Evolutionary conservation across 35 echinoderm and acorn worm genomes (phyloP), one percentile per base, ranked within the genome.

Genomic region (Heliocidaris tuberculata): DNA sequence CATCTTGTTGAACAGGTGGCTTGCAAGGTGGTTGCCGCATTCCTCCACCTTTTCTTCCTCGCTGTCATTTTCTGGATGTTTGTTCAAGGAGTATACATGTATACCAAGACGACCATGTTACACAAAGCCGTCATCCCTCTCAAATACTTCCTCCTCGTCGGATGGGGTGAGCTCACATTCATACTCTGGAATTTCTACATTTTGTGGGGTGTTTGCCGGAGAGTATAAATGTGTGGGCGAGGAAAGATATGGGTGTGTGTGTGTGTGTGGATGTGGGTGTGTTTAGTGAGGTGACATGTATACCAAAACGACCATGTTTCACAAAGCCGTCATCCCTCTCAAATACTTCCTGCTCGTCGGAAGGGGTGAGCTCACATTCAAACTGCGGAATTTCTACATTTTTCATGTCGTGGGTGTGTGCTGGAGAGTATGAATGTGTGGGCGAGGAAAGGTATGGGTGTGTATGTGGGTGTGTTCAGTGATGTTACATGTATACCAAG

Each of bases 11-110:
- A 31, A 52, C 91, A 93, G 91, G 48, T 93, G 16, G 50, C 50
- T 49, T 93, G 91, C 50, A 93, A 49, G 32, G 91, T 59, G 31
- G 91, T 93, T 19, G 91, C 91, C 5, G 50, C 12, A 6, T 59
- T 93, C 13, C 91, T 93, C 48, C 91, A 93, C 32, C 11, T 93
- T 59, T 59, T 93, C 91, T 93, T 93, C 29, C 91, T 93, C 48
- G 91, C 91, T 5, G 91, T 93, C 4, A 49, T 93, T 3, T 93
- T 59, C 21, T 93, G 91, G 91, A 93, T 93, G 91, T 59, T 93
- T 31, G 48, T 50, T 13, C 91, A 93, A 93, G 91, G 91, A 30
- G 50, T 59, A 0, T 93, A 93, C 50, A 49, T 93, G 16, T 93
- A 50, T n/a, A 31, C 15, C 21, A 93, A 93, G 91, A 93, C 91